phyloP scores from a whole-genome alignment of 2,113 vertebrate genomes.

The Echinops telfairi region DNA sequence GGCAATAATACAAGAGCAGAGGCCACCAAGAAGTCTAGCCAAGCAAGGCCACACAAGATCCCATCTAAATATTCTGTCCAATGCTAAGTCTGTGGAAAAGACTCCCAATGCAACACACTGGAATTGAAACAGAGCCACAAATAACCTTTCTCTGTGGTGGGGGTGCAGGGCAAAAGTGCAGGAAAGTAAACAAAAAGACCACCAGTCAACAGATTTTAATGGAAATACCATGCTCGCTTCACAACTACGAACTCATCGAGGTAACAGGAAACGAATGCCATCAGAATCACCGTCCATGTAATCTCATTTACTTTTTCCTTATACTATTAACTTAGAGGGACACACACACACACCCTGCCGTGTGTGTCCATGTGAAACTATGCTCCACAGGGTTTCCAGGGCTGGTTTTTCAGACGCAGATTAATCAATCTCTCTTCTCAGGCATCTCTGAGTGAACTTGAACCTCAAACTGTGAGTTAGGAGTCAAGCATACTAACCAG shows the following conservation, averaged over 20 bases:
- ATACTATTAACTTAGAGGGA: neutral
- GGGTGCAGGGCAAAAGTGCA: neutral
- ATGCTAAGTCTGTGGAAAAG: neutral
- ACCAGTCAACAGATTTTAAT: neutral
- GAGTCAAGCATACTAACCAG: neutral
- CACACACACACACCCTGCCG: too few relatives aligned
- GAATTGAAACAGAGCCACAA: neutral
- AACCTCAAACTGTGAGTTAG: neutral
- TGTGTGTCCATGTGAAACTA: neutral
- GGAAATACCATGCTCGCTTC: neutral
- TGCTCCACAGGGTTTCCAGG: neutral
- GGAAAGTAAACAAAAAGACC: neutral
- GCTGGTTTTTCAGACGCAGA: neutral
- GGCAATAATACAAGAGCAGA: conserved; percentile 15
- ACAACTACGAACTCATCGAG: neutral
- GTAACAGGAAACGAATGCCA: neutral
- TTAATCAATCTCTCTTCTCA: neutral
- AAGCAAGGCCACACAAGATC: neutral
- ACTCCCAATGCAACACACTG: neutral
- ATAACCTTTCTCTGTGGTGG: neutral
- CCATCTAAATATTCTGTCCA: neutral
- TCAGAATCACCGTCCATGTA: conserved; percentile 44
- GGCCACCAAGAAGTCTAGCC: conserved; percentile 15
- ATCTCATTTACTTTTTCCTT: conserved; percentile 43
- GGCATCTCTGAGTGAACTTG: neutral